Evolutionary conservation across 2,113 vertebrate genomes (phyloP), one percentile per base, ranked within the genome.

Genomic region (Reinhardtius hippoglossoides): DNA sequence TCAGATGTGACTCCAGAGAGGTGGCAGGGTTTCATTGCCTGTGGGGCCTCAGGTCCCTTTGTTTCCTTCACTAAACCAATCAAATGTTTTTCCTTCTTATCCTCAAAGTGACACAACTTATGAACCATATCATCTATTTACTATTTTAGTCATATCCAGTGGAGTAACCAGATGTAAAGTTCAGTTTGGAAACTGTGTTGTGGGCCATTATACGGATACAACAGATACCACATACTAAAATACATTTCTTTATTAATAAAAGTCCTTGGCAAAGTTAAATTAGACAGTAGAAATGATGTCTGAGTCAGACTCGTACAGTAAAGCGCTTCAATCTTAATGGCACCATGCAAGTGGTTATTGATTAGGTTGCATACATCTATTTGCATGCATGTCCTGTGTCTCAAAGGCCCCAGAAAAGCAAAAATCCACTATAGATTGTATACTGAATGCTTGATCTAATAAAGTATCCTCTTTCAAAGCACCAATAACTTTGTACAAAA

Each of bases 1-100:
- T 72, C 55, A 83, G 18, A n/a, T 66, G n/a, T 62, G 14, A 68
- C 63, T 52, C 2, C 48, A 73, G 18, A 26, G 18, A 44, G 27
- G 3, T 40, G 57, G 7, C 0, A 31, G 5, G 40, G 2, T 54
- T 35, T 61, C 48, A 54, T 71, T 8, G 24, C 46, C 20, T 14
- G 46, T 31, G 21, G 6, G 21, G 2, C 55, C 24, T 42, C 40
- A 13, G 10, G 12, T 18, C 9, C 24, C 56, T 46, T 57, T 8
- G 12, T 12, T 26, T 10, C 20, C 14, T 12, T 5, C 55, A 12
- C 12, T 35, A 23, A 24, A 24, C 1, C 31, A 31, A 31, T 24
- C 2, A 2, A 12, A 2, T 26, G 18, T 3, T 6, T 16, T 23
- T 24, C 21, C 9, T 35, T 58, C 1, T 26, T 24, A 26, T 16